These are phyloP conservation scores for Kryptolebias marmoratus DNA, from an alignment of 2,113 vertebrate genomes.

Conservation along the genomic window DNA sequence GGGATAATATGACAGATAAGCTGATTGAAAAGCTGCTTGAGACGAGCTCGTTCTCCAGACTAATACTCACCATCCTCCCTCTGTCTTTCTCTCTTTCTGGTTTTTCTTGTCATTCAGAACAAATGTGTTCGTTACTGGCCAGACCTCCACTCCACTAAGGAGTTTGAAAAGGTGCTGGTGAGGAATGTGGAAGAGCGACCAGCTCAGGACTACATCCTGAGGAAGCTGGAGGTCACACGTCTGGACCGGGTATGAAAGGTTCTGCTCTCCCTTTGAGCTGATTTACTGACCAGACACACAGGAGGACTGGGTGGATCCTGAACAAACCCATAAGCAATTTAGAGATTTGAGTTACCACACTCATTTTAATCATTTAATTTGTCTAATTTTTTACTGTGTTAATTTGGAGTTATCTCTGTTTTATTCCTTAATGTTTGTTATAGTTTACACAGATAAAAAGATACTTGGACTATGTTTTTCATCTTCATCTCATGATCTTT, in stretches of 20 bases:
- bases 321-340: not conserved
- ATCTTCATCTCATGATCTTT: not conserved
- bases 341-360: not conserved
- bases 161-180: slow-evolving; percentile 80
- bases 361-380: not conserved
- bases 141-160: slow-evolving; percentile 75
- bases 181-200: slow-evolving; percentile 80
- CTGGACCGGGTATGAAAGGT: slow-evolving; percentile 79
- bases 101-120: slow-evolving; percentile 76
- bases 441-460: not conserved
- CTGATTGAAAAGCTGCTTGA: slow-evolving; percentile 68
- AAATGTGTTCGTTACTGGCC: slow-evolving; percentile 91
- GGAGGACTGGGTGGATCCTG: not conserved
- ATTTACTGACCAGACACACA: slow-evolving; percentile 31
- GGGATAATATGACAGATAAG: slow-evolving; percentile 72
- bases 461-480: fast-evolving
- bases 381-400: not conserved
- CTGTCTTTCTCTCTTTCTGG: not conserved
- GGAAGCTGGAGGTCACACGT: slow-evolving; percentile 83
- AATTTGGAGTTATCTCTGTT: not conserved
- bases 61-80: slow-evolving; percentile 38
- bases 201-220: slow-evolving; percentile 84
- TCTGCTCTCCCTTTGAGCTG: slow-evolving; percentile 27
- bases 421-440: not conserved
- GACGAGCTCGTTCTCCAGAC: slow-evolving; percentile 51